phyloP scores from a whole-genome alignment of 2,888 invertebrate genomes.

The Protophormia terraenovae region DNA sequence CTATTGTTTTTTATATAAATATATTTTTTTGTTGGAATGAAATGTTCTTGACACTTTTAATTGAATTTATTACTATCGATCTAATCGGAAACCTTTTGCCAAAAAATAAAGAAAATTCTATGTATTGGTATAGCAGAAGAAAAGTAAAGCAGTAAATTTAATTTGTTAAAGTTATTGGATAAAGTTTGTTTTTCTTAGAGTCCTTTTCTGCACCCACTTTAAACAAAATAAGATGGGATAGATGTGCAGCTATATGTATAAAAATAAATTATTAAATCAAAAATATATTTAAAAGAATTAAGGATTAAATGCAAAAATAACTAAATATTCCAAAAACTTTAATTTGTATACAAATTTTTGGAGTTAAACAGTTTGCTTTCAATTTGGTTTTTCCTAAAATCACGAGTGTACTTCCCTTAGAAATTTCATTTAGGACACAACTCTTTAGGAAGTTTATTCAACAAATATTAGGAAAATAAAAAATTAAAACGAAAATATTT shows the following conservation, averaged over 20 bases:
- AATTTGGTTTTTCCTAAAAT: not conserved
- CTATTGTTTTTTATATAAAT: not conserved
- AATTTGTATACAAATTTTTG: not conserved
- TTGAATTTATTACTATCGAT: constrained; percentile 67
- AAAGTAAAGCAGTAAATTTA: constrained; percentile 58
- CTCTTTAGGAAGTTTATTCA: not conserved
- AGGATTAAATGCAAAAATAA: no score
- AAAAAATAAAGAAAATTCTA: constrained; percentile 20
- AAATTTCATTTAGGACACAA: not conserved
- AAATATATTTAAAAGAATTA: no score
- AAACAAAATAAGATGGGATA: not conserved
- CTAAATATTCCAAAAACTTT: no score
- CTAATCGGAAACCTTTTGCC: constrained; percentile 59
- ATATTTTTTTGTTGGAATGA: constrained; percentile 19
- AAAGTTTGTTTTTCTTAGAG: constrained; percentile 26
- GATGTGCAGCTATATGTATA: no score
- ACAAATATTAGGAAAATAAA: constrained; percentile 6
- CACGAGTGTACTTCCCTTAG: not conserved
- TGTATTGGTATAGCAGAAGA: not conserved
- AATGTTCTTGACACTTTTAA: constrained; percentile 65
- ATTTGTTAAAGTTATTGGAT: constrained; percentile 57
- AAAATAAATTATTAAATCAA: no score
- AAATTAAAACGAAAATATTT: not conserved
- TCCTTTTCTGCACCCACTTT: constrained; percentile 46
- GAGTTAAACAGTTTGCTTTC: not conserved